Evolutionary conservation across 2,888 invertebrate species (phyloP).

Genomic region (Himalopsyche anomala): DNA sequence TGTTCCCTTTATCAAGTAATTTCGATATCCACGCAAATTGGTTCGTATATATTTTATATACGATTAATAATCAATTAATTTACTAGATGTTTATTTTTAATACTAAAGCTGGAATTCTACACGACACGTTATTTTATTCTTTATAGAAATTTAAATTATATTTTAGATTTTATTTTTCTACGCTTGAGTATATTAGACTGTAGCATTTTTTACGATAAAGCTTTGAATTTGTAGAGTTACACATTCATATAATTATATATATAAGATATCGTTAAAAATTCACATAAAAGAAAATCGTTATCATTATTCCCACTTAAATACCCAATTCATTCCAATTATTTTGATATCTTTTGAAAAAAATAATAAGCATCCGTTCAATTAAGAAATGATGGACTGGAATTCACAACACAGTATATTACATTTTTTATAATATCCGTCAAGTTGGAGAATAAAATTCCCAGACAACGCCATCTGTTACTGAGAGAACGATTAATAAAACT

Average conservation of each 20-base stretch:
- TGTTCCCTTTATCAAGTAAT: too few species aligned
- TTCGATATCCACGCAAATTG: too few species aligned
- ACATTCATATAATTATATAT: background rate
- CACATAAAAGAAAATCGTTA: background rate
- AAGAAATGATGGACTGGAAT: background rate
- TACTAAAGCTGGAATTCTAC: too few species aligned
- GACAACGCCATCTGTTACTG: slow-evolving; percentile 6
- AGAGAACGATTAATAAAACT: slow-evolving; percentile 20
- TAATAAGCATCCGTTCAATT: background rate
- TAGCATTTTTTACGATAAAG: too few species aligned
- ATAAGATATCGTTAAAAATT: background rate
- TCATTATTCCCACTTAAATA: background rate
- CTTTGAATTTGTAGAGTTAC: too few species aligned
- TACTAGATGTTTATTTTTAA: too few species aligned
- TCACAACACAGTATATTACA: background rate
- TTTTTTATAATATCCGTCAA: slow-evolving; percentile 19
- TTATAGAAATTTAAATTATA: too few species aligned
- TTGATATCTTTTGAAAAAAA: background rate
- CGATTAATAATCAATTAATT: too few species aligned
- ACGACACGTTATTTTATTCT: too few species aligned
- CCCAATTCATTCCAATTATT: slow-evolving; percentile 8
- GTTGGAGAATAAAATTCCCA: slow-evolving; percentile 2
- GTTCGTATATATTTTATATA: too few species aligned
- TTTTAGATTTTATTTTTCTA: too few species aligned
- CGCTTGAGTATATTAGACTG: too few species aligned